Base-by-base conservation (phyloP, 2,797 vertebrate genomes). In the Tokudaia tokunoshimensis region DNA sequence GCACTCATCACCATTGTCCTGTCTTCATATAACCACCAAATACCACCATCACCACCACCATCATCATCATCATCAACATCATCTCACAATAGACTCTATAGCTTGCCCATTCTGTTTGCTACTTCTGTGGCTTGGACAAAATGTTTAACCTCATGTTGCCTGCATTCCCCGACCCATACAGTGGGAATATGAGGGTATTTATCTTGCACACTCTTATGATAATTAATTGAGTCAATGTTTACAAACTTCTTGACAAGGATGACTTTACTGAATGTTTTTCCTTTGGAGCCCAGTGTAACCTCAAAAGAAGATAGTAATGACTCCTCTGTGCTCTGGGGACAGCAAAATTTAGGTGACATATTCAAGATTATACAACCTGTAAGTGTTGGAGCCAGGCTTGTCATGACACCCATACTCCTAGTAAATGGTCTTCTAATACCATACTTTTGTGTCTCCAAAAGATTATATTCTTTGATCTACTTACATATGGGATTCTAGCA, bases 151-250 rank as follows among this genome's bases (percentile, higher is more conserved):
- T 89, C 19, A 65, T 59, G 29, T 31, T 67, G 50, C 79, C 44
- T 95, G 61, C 52, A 0, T 94, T 96, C 93, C 24, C 20, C 97
- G 50, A 89, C 93, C 37, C 4, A 24, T 80, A 20, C 31, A 24
- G 34, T 31, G 22, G 13, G 41, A 10, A 50, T 29, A 34, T 41
- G 19, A 44, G 61, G 88, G 31, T 76, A 84, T 74, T 88, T 59
- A 37, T 90, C 11, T 81, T 44, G 47, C 34, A 84, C 78, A 26
- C 47, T 81, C 6, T 63, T 86, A 37, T 57, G 63, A 92, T 15
- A 70, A 89, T 74, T 12, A 67, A 85, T 74, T 72, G 15, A 84
- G 15, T 76, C n/a, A 70, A 3, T 85, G 57, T 82, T 65, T 95
- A 76, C 15, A 59, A 94, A 80, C 8, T 61, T 31, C 61, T 94